Base-by-base conservation (phyloP, 2,797 vertebrate genomes). In the Rhincodon typus region DNA sequence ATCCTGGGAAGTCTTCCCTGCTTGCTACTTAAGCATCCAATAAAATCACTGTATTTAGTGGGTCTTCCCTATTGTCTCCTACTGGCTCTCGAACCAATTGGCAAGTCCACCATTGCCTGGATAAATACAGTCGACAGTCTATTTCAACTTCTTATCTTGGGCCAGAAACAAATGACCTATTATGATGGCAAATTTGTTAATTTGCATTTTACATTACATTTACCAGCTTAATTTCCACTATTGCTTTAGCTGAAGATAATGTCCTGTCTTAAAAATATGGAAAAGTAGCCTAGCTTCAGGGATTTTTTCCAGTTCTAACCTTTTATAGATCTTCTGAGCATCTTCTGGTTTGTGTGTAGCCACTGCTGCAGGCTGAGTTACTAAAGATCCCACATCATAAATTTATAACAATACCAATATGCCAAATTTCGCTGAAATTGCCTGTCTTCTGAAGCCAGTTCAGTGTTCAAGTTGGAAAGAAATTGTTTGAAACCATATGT, bases 251-350 rank as follows among this genome's bases (percentile, higher is more conserved):
- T 21, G 57, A 34, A 67, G 88, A 91, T 67, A 21, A 17, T 91
- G 34, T 91, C 34, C 67, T 38, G 57, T 91, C 34, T 38, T 66
- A 91, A 91, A 42, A 91, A 91, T 91, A n/a, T 21, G 19, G 42
- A 50, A 95, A 95, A 79, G 30, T 38, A 74, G 94, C 10, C 94
- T 46, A 53, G 21, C 30, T 1, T 95, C 19, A 34, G 53, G 42
- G 94, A 34, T 77, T 50, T 70, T 94, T 10, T 27, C 74, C 38
- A 30, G 46, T 70, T 46, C 62, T 62, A 72, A 53, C 42, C 69
- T 50, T 97, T 98, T 50, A 98, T 98, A 97, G 97, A 98, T 98
- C 97, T 98, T 97, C 97, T 98, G 97, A 97, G 97, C 97, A 70
- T 95, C 96, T 96, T 96, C 97, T 96, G 96, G 97, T 96, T 96